A percentile compares a stretch with the other conserved stretches of the same genome.
These are phyloP conservation scores for Acleris literana DNA, from an alignment of 2,888 invertebrate genomes.

Conservation along the genomic window DNA sequence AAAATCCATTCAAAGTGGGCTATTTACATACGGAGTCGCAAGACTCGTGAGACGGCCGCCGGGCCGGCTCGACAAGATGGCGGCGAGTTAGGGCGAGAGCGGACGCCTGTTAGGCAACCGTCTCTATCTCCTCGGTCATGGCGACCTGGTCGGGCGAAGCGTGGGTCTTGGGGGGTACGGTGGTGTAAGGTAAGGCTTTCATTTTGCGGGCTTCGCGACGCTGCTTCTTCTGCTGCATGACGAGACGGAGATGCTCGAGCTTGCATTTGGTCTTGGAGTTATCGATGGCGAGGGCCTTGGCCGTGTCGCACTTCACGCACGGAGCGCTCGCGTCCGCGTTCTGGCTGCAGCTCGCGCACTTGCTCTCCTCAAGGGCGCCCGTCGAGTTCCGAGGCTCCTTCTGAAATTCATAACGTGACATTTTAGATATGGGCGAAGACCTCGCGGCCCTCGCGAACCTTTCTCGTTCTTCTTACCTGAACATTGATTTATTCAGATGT, in stretches of 20 bases:
- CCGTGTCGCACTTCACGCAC: constrained; percentile 73
- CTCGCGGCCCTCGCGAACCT: no score
- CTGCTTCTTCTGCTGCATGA: constrained; percentile 95
- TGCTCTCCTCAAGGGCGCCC: constrained; percentile 53
- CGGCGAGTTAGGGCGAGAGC: constrained; percentile 19
- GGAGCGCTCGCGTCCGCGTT: constrained; percentile 63
- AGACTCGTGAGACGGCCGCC: constrained; percentile 34
- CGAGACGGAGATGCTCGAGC: constrained; percentile 92
- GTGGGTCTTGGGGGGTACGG: constrained; percentile 87
- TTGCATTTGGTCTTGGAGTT: constrained; percentile 93
- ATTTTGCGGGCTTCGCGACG: constrained; percentile 90
- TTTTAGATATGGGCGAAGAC: no score
- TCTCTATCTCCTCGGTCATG: constrained; percentile 88
- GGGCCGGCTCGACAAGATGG: constrained; percentile 29
- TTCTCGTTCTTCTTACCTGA: no score
- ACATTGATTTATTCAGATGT: background rate
- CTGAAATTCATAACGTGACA: constrained; percentile 53
- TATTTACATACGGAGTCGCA: constrained; percentile 33
- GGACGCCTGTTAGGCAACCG: constrained; percentile 64
- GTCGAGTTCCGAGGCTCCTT: constrained; percentile 68
- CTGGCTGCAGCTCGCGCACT: constrained; percentile 61
- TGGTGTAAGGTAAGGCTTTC: constrained; percentile 86
- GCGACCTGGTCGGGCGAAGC: constrained; percentile 93
- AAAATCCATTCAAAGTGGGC: constrained; percentile 30
- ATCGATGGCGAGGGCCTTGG: constrained; percentile 85